These are phyloP conservation scores for Brachyopa scutellaris DNA, from an alignment of 2,888 invertebrate species.

Conservation along the genomic window DNA sequence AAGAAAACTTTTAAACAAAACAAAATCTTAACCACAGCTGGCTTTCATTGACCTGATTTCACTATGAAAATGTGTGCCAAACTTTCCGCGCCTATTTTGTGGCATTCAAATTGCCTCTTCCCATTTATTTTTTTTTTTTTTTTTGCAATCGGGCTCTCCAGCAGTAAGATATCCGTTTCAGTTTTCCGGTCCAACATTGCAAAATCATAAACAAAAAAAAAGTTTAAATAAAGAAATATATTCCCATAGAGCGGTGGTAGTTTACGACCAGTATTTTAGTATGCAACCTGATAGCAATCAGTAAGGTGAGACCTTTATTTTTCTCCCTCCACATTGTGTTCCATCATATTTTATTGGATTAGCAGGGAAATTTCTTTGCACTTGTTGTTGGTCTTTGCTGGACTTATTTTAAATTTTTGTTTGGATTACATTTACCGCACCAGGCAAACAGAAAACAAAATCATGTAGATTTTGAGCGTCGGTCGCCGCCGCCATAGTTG, in stretches of 20 bases:
- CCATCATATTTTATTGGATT: slow-evolving; percentile 47
- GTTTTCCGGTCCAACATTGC: slow-evolving; percentile 57
- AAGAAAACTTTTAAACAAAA: too few relatives aligned
- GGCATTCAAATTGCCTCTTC: slow-evolving; percentile 14
- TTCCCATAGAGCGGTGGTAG: slow-evolving; percentile 26
- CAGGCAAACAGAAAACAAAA: slow-evolving; percentile 7
- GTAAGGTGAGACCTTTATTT: slow-evolving; percentile 36
- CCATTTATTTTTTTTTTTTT: background rate
- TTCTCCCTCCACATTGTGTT: slow-evolving; percentile 16
- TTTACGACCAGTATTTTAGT: too few relatives aligned
- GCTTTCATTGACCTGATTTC: slow-evolving; percentile 46
- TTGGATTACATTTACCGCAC: slow-evolving; percentile 26
- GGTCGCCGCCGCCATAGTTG: background rate
- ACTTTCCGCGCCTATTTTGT: slow-evolving; percentile 45
- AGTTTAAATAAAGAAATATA: background rate
- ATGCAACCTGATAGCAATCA: slow-evolving; percentile 36
- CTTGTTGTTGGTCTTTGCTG: slow-evolving; percentile 34
- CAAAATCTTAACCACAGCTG: too few relatives aligned
- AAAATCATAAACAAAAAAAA: slow-evolving; percentile 21
- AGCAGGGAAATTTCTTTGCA: slow-evolving; percentile 46
- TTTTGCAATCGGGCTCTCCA: background rate
- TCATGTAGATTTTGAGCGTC: slow-evolving; percentile 2
- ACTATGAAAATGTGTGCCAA: slow-evolving; percentile 47
- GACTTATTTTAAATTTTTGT: slow-evolving; percentile 4
- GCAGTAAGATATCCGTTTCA: slow-evolving; percentile 53